Evolutionary conservation across 2,797 vertebrate genomes (phyloP).

Genomic region (Parauchenoglanis ngamensis): DNA sequence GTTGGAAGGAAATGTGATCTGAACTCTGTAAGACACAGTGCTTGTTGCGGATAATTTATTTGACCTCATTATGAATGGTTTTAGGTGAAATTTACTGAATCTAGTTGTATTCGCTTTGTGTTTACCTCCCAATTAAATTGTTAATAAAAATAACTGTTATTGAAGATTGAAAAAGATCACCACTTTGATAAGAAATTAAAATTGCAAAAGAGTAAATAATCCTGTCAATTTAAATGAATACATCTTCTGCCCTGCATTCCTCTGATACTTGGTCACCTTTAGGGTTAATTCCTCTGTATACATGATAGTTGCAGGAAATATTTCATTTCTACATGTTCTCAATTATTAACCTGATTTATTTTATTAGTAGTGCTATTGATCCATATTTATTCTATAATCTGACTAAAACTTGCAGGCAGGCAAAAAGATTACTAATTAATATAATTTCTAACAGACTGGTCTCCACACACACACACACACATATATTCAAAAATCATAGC

Average conservation of each 20-base stretch:
- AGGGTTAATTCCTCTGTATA: conserved; percentile 66
- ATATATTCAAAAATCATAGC: conserved; percentile 41
- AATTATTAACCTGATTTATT: conserved; percentile 52
- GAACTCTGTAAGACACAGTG: not conserved
- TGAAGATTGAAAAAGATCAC: not conserved
- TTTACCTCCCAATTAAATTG: not conserved
- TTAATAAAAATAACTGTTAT: not conserved
- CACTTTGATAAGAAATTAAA: not conserved
- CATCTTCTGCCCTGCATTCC: conserved; percentile 46
- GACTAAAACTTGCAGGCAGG: conserved; percentile 69
- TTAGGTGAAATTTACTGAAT: not conserved
- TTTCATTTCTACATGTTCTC: conserved; percentile 28
- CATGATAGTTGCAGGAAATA: conserved; percentile 50
- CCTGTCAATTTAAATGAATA: conserved; percentile 64
- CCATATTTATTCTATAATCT: conserved; percentile 50
- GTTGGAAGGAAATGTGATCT: not conserved
- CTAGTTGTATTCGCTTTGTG: not conserved
- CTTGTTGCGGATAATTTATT: not conserved
- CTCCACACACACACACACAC: conserved; percentile 46
- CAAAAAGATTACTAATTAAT: conserved; percentile 52
- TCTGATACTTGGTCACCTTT: conserved; percentile 48
- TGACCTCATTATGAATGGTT: not conserved
- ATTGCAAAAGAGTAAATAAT: conserved; percentile 48
- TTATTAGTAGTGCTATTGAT: conserved; percentile 46
- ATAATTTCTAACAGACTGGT: conserved; percentile 55